Base-by-base conservation (phyloP, 2,888 invertebrate species). In the Oxycera nigricornis region DNA sequence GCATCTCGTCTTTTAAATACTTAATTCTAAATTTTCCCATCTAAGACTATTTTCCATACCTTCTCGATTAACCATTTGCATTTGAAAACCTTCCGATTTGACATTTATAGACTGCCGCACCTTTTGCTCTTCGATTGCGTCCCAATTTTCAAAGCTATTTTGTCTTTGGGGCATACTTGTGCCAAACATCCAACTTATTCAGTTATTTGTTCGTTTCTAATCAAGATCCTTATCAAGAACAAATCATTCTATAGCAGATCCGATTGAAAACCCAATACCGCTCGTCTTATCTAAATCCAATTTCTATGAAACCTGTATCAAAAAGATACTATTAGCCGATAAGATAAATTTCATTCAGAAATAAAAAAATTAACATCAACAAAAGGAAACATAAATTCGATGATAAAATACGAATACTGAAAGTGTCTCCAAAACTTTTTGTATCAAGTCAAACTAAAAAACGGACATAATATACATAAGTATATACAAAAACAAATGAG, bases 351-450 rank as follows among this genome's bases (percentile, higher is more conserved):
- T 68, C 28, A 52, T 28, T 30, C 30, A 68, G 39, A 67, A 41
- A n/a, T 41, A 67, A 67, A n/a, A n/a, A 68, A 68, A 68, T 50
- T 50, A 50, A 26, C 68, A 46, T 30, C 22, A 28, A 28, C 68
- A 68, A 68, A 68, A 68, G 68, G 68, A 68, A 68, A 30, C 68
- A 68, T 68, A 68, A 68, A 68, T 68, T 68, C 20, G 1, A 41
- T 24, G 46, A 20, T 11, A 41, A 62, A 41, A 46, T 67, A 46
- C 20, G 62, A 2, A 26, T 28, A n/a, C n/a, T 2, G 4, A 28
- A 22, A 26, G 59, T 28, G 28, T 59, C 59, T 22, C 59, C 28
- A 24, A 24, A 20, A 28, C 14, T 24, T 26, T 28, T 2, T 3
- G 4, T 28, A n/a, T 28, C n/a, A 28, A 24, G 11, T 14, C 46